Conservation (phyloP, 2,113 vertebrate genomes). For the Odontophorus gujanensis region DNA sequence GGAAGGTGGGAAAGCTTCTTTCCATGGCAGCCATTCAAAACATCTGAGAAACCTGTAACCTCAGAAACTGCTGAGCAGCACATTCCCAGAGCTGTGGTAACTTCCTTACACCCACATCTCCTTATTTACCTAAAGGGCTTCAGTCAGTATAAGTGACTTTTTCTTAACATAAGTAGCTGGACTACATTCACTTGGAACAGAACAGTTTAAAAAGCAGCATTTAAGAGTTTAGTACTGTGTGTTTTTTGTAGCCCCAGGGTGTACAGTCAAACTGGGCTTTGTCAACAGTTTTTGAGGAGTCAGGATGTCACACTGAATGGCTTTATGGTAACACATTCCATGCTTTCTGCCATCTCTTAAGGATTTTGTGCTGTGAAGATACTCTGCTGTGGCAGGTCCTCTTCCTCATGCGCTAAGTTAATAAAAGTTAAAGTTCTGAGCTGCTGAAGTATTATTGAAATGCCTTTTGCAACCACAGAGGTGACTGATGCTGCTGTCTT, state of each 20-base stretch:
- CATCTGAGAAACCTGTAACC: neutral
- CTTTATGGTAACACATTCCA: neutral
- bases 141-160: neutral
- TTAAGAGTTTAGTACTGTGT: neutral
- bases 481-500: neutral
- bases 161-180: neutral
- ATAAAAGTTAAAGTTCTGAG: conserved; percentile 10
- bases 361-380: neutral
- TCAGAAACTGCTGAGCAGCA: neutral
- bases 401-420: neutral
- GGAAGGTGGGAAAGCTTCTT: neutral
- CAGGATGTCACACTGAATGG: neutral
- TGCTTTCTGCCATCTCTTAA: neutral
- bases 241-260: neutral
- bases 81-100: neutral
- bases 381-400: neutral
- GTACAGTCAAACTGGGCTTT: neutral
- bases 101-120: neutral
- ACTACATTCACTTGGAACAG: neutral
- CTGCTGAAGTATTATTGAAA: neutral
- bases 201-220: neutral
- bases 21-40: neutral
- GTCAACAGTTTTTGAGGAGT: neutral
- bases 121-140: neutral
- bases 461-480: conserved; percentile 28